A percentile compares a stretch with the other conserved stretches of the same genome.
These are phyloP conservation scores for Mus musculus DNA, from an alignment of 2,113 vertebrate species.

Conservation along the genomic window DNA sequence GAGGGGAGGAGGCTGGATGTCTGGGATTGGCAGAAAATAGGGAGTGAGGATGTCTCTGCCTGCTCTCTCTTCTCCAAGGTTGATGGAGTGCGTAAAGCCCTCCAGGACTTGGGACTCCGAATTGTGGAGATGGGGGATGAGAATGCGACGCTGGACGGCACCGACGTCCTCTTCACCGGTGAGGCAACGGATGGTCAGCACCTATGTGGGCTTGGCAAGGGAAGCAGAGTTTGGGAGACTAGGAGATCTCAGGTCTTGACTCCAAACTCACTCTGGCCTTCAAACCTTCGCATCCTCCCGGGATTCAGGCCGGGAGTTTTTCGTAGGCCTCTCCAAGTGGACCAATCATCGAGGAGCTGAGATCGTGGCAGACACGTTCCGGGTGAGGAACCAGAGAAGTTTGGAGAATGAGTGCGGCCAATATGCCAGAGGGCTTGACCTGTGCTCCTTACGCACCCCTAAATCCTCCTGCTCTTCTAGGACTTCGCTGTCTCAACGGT, in stretches of 20 bases:
- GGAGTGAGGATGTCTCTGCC: not conserved
- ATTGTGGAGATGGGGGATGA: slow-evolving; percentile 90
- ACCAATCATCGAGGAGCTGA: slow-evolving; percentile 94
- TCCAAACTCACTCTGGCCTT: not conserved
- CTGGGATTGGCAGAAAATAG: not conserved
- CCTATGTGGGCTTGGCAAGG: not conserved
- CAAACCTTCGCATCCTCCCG: not conserved
- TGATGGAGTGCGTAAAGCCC: slow-evolving; percentile 89
- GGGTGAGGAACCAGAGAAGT: slow-evolving; percentile 83
- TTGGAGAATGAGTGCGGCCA: not conserved
- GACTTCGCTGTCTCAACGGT: slow-evolving; percentile 95
- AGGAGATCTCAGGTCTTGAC: not conserved
- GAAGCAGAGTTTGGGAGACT: not conserved
- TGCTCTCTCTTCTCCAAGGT: slow-evolving; percentile 78
- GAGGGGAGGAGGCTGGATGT: not conserved
- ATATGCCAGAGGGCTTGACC: not conserved
- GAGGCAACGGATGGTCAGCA: not conserved
- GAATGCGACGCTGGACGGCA: slow-evolving; percentile 93
- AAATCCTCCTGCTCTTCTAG: slow-evolving; percentile 75
- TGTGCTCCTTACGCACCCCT: not conserved
- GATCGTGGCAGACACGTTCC: slow-evolving; percentile 93
- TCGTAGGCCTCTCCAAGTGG: slow-evolving; percentile 94
- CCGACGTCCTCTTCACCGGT: slow-evolving; percentile 94
- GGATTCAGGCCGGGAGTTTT: slow-evolving; percentile 92
- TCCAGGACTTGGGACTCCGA: slow-evolving; percentile 91